Base-by-base conservation (phyloP, 2,797 vertebrate genomes). In the Hylomyscus alleni region DNA sequence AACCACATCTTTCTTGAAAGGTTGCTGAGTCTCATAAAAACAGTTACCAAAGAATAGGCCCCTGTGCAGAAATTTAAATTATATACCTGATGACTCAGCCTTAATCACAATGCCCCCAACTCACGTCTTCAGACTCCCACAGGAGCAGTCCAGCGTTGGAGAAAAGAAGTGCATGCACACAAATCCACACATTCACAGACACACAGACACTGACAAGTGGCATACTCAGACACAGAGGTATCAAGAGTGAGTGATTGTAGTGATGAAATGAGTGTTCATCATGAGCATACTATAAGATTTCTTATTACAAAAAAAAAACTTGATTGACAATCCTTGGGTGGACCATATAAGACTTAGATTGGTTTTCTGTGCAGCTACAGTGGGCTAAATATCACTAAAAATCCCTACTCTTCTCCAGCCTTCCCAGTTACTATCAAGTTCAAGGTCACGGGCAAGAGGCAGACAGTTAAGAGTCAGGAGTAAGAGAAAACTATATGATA, bases 141-240 rank as follows among this genome's bases (percentile, higher is more conserved):
- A 80, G 84, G 34, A 89, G 17, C 29, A 65, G 78, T 26, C 40
- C 10, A 85, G 17, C 60, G 7, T 50, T 94, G 44, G 47, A 96
- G 17, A 40, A 94, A 34, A 86, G 47, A 94, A 91, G 80, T 10
- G 47, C 81, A 96, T 19, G 83, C 77, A 82, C 60, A 34, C 93
- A 96, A 92, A 94, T 67, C 67, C 93, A 97, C 85, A 92, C 93
- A 97, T 84, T 20, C 97, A 93, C 62, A 96, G 85, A 95, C 91
- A 96, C 2, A 22, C 95, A 96, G 69, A 97, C 44, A 86, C 60
- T 92, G 93, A 95, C 34, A 6, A 52, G 92, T 86, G 69, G 93
- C 95, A 96, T 95, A 92, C 88, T 92, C 93, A 94, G 94, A 93
- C 87, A 95, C 9, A 37, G 60, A 89, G 44, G 52, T 77, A 73